phyloP scores from a whole-genome alignment of 2,113 vertebrate genomes.

The Hemiprocne comata region DNA sequence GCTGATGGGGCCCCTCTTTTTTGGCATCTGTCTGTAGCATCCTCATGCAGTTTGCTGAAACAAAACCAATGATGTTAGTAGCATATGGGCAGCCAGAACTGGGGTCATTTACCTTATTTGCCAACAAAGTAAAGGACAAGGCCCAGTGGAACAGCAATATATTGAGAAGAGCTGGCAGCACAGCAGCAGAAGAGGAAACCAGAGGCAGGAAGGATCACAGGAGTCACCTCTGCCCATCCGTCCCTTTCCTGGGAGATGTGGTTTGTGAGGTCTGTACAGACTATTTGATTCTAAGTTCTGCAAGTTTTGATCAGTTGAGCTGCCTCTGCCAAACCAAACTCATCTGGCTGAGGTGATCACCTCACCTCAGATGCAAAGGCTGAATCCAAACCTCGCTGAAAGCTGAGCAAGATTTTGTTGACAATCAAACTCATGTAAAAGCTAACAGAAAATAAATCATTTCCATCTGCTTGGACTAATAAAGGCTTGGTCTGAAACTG shows the following conservation, averaged over 20 bases:
- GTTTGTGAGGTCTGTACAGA: not conserved
- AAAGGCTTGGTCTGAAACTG: slow-evolving; percentile 16
- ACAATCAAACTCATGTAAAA: slow-evolving; percentile 31
- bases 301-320: not conserved
- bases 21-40: slow-evolving; percentile 52
- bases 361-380: not conserved
- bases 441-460: slow-evolving; percentile 44
- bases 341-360: not conserved
- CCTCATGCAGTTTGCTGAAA: slow-evolving; percentile 47
- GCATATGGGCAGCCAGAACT: slow-evolving; percentile 57
- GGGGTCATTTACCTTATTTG: slow-evolving; percentile 52
- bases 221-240: slow-evolving; percentile 14
- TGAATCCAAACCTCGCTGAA: not conserved
- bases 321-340: not conserved
- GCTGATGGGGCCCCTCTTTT: slow-evolving; percentile 27
- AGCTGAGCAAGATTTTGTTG: slow-evolving; percentile 21
- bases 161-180: not conserved
- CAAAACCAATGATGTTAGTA: slow-evolving; percentile 52
- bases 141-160: not conserved
- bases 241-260: not conserved
- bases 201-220: not conserved
- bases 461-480: slow-evolving; percentile 43
- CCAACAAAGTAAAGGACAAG: slow-evolving; percentile 62
- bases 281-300: not conserved
- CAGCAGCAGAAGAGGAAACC: not conserved